Evolutionary conservation across 1,140 invertebrate species (phyloP), one percentile per base, ranked within the genome.

Genomic region (Goniozus legneri): DNA sequence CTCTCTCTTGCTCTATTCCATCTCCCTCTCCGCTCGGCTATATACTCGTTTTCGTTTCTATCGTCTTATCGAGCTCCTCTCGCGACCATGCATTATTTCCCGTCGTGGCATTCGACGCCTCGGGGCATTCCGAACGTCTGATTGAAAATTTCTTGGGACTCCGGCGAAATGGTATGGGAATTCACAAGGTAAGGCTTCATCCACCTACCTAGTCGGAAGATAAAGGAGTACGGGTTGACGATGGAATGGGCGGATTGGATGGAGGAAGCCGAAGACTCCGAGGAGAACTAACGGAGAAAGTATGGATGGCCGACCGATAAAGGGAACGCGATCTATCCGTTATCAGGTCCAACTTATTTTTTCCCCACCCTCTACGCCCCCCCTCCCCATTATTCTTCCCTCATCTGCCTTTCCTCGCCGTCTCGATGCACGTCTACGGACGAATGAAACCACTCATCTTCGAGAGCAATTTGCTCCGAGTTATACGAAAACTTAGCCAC

Each of bases 141-240:
- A 76, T 75, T 76, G 73, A 76, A 75, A 76, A 75, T 74, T 73
- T 76, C 73, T 75, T 62, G 60, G 66, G 60, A 65, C 62, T 63
- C 56, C 45, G 55, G 66, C 69, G 69, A 66, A 65, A 27, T 27
- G 24, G 6, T 27, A 27, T 27, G 6, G 34, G 24, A 30, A 22
- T 37, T 32, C 39, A 10, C 22, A 8, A 3, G 34, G 16, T 24
- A 40, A 48, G 31, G 32, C 41, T 52, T 52, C 30, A 45, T 43
- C 21, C 44, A 24, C 0, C 13, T 24, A 22, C 18, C n/a, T n/a
- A n/a, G n/a, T n/a, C n/a, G n/a, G n/a, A n/a, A n/a, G n/a, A n/a
- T n/a, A n/a, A n/a, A n/a, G n/a, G n/a, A n/a, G n/a, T n/a, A n/a
- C n/a, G n/a, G n/a, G n/a, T n/a, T n/a, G n/a, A n/a, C n/a, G n/a